Evolutionary conservation across 2,113 vertebrate genomes (phyloP).

Genomic region (Nycticryphes semicollaris): DNA sequence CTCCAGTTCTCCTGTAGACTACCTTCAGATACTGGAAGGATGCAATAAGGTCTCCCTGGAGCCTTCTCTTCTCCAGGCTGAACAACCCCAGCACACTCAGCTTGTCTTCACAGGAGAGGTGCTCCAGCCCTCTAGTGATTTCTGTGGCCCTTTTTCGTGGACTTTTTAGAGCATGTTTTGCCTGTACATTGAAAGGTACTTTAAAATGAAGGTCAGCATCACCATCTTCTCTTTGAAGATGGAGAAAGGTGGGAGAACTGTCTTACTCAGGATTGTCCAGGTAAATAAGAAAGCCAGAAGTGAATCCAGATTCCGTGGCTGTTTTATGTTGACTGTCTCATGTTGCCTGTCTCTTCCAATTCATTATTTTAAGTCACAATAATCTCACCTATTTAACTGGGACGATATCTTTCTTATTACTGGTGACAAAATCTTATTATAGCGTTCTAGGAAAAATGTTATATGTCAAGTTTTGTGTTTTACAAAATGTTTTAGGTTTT

Average conservation of each 20-base stretch:
- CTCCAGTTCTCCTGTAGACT: too few species aligned
- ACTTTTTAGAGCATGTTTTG: background rate
- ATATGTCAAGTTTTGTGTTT: background rate
- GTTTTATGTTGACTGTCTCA: background rate
- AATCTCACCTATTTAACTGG: background rate
- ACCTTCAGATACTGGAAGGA: too few species aligned
- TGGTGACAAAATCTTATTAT: background rate
- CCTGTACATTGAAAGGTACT: background rate
- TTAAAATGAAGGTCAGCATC: background rate
- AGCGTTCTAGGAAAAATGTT: background rate
- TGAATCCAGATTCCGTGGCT: background rate
- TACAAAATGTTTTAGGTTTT: rapidly evolving
- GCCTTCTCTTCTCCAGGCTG: too few species aligned
- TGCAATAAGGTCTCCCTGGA: too few species aligned
- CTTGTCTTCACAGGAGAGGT: too few species aligned
- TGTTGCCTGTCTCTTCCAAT: background rate
- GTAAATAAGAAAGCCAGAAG: background rate
- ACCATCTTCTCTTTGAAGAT: background rate
- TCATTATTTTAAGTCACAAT: background rate
- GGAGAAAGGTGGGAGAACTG: background rate
- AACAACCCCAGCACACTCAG: too few species aligned
- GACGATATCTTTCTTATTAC: background rate
- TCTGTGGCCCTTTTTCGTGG: too few species aligned
- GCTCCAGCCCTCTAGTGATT: too few species aligned
- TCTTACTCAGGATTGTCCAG: background rate